Percentiles rank a stretch among this genome's conserved stretches.
These are phyloP conservation scores for Falco naumanni DNA, from an alignment of 2,797 vertebrate genomes.

Conservation along the genomic window DNA sequence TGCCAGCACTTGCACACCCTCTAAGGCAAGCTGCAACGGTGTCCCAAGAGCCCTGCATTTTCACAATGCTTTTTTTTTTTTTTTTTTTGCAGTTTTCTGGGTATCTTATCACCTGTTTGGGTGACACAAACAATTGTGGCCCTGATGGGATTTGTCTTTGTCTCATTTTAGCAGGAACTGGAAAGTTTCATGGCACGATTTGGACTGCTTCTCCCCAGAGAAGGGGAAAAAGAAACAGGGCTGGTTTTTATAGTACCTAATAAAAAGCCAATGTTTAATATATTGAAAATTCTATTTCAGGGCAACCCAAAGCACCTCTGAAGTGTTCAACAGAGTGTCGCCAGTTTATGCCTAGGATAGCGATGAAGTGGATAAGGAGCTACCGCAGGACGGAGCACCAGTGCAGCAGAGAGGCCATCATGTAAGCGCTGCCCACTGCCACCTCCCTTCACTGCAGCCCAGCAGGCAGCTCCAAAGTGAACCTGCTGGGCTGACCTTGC, in stretches of 20 bases:
- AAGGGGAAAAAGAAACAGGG: background rate
- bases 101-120: background rate
- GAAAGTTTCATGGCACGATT: background rate
- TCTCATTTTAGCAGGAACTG: background rate
- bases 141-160: background rate
- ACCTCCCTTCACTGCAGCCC: background rate
- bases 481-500: background rate
- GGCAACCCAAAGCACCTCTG: constrained; percentile 31
- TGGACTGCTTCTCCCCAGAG: background rate
- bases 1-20: background rate
- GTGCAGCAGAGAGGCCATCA: background rate
- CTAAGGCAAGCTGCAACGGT: fast-evolving
- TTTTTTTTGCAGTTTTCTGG: background rate
- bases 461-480: background rate
- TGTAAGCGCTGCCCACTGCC: background rate
- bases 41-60: background rate
- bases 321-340: background rate
- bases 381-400: fast-evolving
- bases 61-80: background rate
- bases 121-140: background rate
- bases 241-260: background rate
- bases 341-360: fast-evolving
- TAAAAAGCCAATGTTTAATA: fast-evolving
- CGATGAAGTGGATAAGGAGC: background rate
- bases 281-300: constrained; percentile 13